Evolutionary conservation across 2,797 vertebrate genomes (phyloP).

Genomic region (Sardinella longiceps): DNA sequence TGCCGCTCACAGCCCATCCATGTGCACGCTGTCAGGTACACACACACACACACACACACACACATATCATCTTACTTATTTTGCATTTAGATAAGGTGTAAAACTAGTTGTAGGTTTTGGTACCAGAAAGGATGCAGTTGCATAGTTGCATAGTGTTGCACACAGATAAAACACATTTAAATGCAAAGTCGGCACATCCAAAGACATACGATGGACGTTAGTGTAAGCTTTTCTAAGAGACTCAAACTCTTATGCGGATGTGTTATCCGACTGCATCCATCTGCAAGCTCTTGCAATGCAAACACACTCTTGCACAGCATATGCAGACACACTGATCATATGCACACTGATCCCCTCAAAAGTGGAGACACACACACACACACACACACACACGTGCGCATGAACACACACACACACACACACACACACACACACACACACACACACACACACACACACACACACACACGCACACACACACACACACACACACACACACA

Average conservation of each 20-base stretch:
- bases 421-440: not conserved
- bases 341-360: not conserved
- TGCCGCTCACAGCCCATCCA: slow-evolving; percentile 91
- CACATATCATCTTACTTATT: not conserved
- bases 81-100: no score
- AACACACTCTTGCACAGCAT: no score
- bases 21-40: slow-evolving; percentile 91
- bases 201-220: not conserved
- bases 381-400: not conserved
- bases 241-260: not conserved
- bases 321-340: no score
- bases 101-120: no score
- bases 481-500: slow-evolving; percentile 2
- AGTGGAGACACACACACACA: not conserved
- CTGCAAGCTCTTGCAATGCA: not conserved
- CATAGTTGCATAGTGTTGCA: no score
- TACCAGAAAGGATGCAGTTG: no score
- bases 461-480: not conserved
- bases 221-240: not conserved
- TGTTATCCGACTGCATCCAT: not conserved
- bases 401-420: not conserved
- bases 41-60: not conserved
- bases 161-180: not conserved
- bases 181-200: not conserved
- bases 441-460: slow-evolving; percentile 22